These are phyloP conservation scores for Thalassaphorura encarpata DNA, from an alignment of 1,140 invertebrate species.

Conservation along the genomic window DNA sequence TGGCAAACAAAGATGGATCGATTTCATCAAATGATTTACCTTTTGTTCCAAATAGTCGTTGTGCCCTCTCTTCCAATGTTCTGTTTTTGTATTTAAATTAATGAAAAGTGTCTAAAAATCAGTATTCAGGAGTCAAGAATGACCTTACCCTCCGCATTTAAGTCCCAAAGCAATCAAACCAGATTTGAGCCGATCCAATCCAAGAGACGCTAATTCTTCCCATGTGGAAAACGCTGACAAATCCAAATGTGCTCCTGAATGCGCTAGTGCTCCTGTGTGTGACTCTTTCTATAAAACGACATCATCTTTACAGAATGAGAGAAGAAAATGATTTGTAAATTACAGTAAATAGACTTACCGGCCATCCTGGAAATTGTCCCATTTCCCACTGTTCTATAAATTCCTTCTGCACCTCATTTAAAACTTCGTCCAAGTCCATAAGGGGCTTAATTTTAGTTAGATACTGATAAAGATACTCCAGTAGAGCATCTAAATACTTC, in stretches of 20 bases:
- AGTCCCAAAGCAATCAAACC: slow-evolving; percentile 93
- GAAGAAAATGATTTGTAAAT: neutral
- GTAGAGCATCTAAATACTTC: slow-evolving; percentile 70
- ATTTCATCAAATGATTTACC: slow-evolving; percentile 72
- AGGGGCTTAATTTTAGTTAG: slow-evolving; percentile 81
- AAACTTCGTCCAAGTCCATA: slow-evolving; percentile 66
- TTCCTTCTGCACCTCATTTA: slow-evolving; percentile 66
- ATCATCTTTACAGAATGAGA: slow-evolving; percentile 21
- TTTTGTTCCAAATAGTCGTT: slow-evolving; percentile 90
- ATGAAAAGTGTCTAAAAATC: slow-evolving; percentile 23
- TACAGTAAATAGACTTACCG: slow-evolving; percentile 47
- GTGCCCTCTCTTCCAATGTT: slow-evolving; percentile 91
- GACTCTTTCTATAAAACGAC: slow-evolving; percentile 69
- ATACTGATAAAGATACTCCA: slow-evolving; percentile 83
- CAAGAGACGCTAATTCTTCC: slow-evolving; percentile 93
- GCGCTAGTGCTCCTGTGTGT: slow-evolving; percentile 62
- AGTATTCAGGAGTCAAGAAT: slow-evolving; percentile 4
- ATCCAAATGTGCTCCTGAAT: slow-evolving; percentile 91
- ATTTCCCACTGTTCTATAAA: slow-evolving; percentile 81
- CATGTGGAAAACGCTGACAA: slow-evolving; percentile 90
- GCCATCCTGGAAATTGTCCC: slow-evolving; percentile 88
- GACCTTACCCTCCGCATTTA: slow-evolving; percentile 84
- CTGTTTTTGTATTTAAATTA: slow-evolving; percentile 37
- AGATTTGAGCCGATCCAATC: slow-evolving; percentile 92
- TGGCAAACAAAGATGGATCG: slow-evolving; percentile 82